These are phyloP conservation scores for Acromyrmex heyeri DNA, from an alignment of 1,140 invertebrate genomes.

Conservation along the genomic window DNA sequence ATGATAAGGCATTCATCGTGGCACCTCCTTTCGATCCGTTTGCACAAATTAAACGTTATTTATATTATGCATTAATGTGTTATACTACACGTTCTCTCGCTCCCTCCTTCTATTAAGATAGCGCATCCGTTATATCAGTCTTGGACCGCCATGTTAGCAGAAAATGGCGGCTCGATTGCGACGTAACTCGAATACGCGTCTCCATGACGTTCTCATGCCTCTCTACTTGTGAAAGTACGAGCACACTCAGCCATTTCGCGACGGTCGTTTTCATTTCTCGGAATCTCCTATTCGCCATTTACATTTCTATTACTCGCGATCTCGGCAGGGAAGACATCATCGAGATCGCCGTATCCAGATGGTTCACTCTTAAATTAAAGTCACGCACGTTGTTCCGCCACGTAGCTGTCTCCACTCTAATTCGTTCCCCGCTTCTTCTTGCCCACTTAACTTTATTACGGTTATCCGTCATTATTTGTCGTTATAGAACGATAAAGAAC, in stretches of 20 bases:
- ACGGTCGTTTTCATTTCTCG: conserved; percentile 28
- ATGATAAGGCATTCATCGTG: neutral
- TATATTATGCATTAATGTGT: neutral
- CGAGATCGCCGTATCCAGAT: conserved; percentile 36
- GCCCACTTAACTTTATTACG: conserved; percentile 50
- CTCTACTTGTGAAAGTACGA: conserved; percentile 4
- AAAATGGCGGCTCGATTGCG: conserved; percentile 38
- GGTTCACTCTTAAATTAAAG: conserved; percentile 41
- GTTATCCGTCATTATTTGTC: conserved; percentile 47
- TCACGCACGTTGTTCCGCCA: conserved; percentile 62
- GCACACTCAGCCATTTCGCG: neutral
- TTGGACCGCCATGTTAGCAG: conserved; percentile 15
- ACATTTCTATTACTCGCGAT: conserved; percentile 29
- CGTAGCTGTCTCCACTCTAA: conserved; percentile 17
- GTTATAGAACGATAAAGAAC: conserved; percentile 30
- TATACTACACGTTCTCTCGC: neutral
- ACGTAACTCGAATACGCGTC: neutral
- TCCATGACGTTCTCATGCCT: neutral
- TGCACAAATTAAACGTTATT: neutral
- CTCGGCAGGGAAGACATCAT: neutral
- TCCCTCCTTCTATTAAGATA: neutral
- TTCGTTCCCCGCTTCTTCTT: neutral
- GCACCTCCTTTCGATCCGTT: neutral
- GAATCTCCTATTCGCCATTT: conserved; percentile 38
- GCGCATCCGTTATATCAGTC: neutral